Evolutionary conservation across 2,113 vertebrate species (phyloP).

Genomic region (Centropus unirufus): DNA sequence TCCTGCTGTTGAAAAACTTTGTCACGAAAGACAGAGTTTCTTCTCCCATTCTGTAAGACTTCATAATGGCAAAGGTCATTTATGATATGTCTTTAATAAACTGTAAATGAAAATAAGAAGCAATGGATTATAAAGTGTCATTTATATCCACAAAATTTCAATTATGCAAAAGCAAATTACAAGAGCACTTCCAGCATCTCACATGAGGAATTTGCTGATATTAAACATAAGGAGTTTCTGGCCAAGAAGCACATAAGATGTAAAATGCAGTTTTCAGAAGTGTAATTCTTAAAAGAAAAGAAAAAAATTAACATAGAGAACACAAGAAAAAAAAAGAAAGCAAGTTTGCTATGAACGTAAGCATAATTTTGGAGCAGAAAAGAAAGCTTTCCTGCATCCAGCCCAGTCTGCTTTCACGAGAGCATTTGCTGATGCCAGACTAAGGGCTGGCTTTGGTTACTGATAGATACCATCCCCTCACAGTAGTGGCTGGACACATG

Average conservation of each 20-base stretch:
- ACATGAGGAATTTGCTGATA: neutral
- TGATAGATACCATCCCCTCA: neutral
- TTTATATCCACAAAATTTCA: neutral
- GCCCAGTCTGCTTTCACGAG: neutral
- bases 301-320: no score
- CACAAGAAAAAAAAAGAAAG: no score
- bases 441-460: neutral
- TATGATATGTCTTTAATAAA: neutral
- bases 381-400: neutral
- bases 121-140: neutral
- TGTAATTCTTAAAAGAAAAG: neutral
- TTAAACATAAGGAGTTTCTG: constrained; percentile 23
- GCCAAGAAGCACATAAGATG: constrained; percentile 25
- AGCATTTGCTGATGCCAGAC: neutral
- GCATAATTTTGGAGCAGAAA: neutral
- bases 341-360: neutral
- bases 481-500: constrained; percentile 39
- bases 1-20: neutral
- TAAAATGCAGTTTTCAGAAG: constrained; percentile 59
- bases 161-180: neutral
- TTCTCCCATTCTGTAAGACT: neutral
- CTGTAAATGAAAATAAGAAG: neutral
- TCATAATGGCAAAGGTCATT: neutral
- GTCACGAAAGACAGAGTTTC: neutral
- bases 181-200: neutral